A percentile compares a stretch with the other conserved stretches of the same genome.
Conservation (phyloP, 2,888 invertebrate genomes). For the Drosophila sordidapex region DNA sequence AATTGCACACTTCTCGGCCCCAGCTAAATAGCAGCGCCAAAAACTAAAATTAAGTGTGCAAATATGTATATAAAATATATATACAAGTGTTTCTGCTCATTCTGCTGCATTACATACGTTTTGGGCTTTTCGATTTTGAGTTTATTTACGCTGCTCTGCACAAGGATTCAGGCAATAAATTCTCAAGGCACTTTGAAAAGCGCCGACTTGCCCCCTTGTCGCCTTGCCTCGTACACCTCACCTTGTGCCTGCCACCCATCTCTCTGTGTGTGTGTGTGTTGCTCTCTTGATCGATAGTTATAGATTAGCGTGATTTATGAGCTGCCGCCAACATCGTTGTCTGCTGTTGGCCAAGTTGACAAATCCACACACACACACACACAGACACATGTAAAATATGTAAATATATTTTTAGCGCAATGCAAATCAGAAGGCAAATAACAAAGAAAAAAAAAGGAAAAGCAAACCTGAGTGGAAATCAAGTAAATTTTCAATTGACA, state of each 20-base stretch:
- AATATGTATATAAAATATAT: conserved; percentile 39
- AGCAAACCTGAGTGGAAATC: conserved; percentile 37
- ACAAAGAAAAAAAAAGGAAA: background rate
- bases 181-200: conserved; percentile 64
- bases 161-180: conserved; percentile 75
- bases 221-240: background rate
- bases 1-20: conserved; percentile 70
- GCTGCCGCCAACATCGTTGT: conserved; percentile 33
- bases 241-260: background rate
- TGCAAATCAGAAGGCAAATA: conserved; percentile 73
- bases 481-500: conserved; percentile 50
- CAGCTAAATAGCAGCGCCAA: conserved; percentile 12
- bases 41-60: conserved; percentile 50
- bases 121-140: conserved; percentile 27
- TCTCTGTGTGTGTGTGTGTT: conserved; percentile 21
- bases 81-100: conserved; percentile 31
- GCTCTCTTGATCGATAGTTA: conserved; percentile 75
- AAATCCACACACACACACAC: conserved; percentile 30
- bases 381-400: conserved; percentile 37
- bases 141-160: conserved; percentile 29
- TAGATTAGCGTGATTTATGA: conserved; percentile 78
- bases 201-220: conserved; percentile 30
- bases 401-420: conserved; percentile 69
- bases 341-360: conserved; percentile 40
- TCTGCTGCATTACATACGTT: conserved; percentile 23